Conservation (phyloP, 2,888 invertebrate species). For the Heliconius charithonia region DNA sequence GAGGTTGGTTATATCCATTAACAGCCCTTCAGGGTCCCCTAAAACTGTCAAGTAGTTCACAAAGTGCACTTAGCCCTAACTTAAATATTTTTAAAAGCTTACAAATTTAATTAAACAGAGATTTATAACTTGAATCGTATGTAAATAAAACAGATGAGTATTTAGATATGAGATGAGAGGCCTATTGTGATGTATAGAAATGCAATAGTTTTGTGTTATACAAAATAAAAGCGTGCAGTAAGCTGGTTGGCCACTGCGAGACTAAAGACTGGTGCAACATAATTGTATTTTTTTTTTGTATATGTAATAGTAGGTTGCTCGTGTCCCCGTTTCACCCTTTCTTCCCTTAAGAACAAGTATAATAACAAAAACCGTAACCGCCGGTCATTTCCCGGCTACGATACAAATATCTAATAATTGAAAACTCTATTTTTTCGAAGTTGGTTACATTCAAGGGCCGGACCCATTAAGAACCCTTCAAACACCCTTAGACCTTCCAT, state of each 20-base stretch:
- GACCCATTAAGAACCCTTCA: conserved; percentile 25
- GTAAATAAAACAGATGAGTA: background rate
- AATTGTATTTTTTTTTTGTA: too few relatives aligned
- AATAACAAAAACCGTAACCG: background rate
- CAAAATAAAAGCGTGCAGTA: too few relatives aligned
- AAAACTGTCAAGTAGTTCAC: conserved; percentile 1
- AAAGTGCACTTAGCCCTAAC: conserved; percentile 17
- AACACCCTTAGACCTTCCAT: conserved; percentile 13
- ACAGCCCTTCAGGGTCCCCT: conserved; percentile 14
- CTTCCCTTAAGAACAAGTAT: too few relatives aligned
- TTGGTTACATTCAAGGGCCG: conserved; percentile 11
- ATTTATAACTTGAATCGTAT: background rate
- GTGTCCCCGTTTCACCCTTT: too few relatives aligned
- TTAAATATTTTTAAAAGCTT: conserved; percentile 19
- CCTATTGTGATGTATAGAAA: too few relatives aligned
- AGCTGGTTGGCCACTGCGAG: too few relatives aligned
- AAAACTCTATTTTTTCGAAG: conserved; percentile 14
- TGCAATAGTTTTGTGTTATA: too few relatives aligned
- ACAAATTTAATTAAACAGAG: conserved; percentile 1
- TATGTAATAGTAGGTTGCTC: too few relatives aligned
- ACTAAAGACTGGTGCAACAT: too few relatives aligned
- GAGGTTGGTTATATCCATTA: conserved; percentile 1
- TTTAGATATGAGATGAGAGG: too few relatives aligned
- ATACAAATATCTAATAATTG: background rate
- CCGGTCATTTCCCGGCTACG: background rate